Evolutionary conservation across 2,888 invertebrate species (phyloP).

Genomic region (Hydrotaea diabolus): DNA sequence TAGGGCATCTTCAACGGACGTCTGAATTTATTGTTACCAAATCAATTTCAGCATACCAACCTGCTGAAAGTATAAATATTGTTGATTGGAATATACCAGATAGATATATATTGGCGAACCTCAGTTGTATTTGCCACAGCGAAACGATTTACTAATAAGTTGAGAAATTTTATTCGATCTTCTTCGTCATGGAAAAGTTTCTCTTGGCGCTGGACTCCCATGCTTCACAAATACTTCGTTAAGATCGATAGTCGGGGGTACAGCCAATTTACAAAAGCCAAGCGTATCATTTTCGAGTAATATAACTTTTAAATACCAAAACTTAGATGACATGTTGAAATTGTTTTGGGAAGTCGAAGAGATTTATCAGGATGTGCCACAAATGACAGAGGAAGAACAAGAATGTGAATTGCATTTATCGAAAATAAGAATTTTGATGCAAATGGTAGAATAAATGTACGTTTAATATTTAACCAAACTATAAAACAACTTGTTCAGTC

Average conservation of each 20-base stretch:
- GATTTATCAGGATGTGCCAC: not conserved
- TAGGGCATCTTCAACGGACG: no score
- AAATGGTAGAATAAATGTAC: slow-evolving; percentile 2
- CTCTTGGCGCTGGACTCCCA: slow-evolving; percentile 45
- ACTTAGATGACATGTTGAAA: not conserved
- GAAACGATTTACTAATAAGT: slow-evolving; percentile 46
- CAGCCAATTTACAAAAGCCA: not conserved
- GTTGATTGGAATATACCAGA: no score
- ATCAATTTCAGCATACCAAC: no score
- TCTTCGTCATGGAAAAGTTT: slow-evolving; percentile 44
- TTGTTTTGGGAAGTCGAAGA: slow-evolving; percentile 52
- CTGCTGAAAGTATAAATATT: no score
- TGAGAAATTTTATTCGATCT: slow-evolving; percentile 59
- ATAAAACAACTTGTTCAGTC: slow-evolving; percentile 8
- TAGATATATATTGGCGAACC: no score
- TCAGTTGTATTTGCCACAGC: no score
- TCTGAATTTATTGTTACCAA: no score
- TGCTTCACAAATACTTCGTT: slow-evolving; percentile 44
- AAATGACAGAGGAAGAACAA: slow-evolving; percentile 6
- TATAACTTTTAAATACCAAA: not conserved
- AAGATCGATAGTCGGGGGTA: slow-evolving; percentile 38
- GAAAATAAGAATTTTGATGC: not conserved
- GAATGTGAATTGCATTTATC: slow-evolving; percentile 5
- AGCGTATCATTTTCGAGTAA: not conserved
- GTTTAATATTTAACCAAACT: slow-evolving; percentile 20